Percentiles rank a stretch among this genome's conserved stretches.
Conservation (phyloP, 2,113 vertebrate genomes). For the Sturnus vulgaris region DNA sequence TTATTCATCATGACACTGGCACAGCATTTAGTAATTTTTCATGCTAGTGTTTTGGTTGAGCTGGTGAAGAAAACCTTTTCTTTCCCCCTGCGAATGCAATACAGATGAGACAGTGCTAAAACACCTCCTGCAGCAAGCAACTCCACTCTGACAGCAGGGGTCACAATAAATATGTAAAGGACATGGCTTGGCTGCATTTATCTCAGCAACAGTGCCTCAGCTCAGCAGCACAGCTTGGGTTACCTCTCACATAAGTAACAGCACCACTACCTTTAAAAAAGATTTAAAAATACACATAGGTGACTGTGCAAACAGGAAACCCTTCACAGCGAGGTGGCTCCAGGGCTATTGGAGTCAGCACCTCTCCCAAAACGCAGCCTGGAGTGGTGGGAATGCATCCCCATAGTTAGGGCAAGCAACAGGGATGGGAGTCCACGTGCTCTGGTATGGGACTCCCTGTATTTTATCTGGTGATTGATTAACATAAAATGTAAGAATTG, state of each 20-base stretch:
- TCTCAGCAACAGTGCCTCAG: not conserved
- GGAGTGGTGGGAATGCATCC: not conserved
- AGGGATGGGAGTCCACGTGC: accelerated
- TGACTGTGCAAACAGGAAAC: not conserved
- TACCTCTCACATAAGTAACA: not conserved
- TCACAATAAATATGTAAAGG: not conserved
- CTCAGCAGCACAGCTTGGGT: not conserved
- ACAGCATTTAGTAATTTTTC: not conserved
- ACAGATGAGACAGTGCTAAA: not conserved
- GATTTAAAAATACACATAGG: not conserved
- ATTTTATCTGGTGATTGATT: not conserved
- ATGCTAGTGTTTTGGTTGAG: not conserved
- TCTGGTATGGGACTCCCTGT: not conserved
- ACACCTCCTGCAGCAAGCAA: not conserved
- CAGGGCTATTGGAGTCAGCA: not conserved
- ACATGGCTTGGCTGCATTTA: not conserved
- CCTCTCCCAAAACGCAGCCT: not conserved
- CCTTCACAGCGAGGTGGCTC: not conserved
- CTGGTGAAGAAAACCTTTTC: not conserved
- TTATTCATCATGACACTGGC: not conserved
- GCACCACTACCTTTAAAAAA: not conserved
- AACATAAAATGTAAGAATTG: not conserved
- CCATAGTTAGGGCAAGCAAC: not conserved
- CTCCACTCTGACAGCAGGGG: not conserved
- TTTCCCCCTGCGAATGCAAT: not conserved